Evolutionary conservation across 2,888 invertebrate species (phyloP), one percentile per base, ranked within the genome.

Genomic region (Lapara coniferarum): DNA sequence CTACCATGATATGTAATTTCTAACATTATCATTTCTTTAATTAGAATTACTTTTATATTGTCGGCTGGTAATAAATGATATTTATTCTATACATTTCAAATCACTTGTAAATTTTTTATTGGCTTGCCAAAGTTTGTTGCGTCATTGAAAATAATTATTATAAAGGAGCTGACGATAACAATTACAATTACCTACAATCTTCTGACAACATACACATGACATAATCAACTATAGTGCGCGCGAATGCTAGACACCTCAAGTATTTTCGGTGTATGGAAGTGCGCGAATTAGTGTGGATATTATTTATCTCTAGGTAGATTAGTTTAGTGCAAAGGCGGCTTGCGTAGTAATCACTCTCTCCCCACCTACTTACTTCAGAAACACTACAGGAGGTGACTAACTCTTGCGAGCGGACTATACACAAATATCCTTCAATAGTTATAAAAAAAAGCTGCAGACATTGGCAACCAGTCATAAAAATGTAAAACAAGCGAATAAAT

Each of bases 1-100:
- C 49, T 63, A 63, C 63, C 63, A 63, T 19, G 63, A 63, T 63
- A 63, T 63, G 63, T 63, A 63, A 46, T 46, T 25, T 19, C 2
- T 63, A 19, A 16, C 59, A 46, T 19, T 12, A 56, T 19, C 19
- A n/a, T 13, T 16, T 7, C 13, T 12, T 63, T 8, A 49, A 49
- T 44, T 16, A 16, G 16, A 59, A 13, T 46, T 12, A 13, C 19
- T 10, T n/a, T 19, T 49, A 63, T 63, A 63, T 49, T 63, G 19
- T 16, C 19, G 19, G 63, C 19, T 10, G 49, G 49, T 13, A 49
- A 63, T n/a, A 46, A 16, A 16, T 44, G 46, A 59, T 46, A 59
- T 59, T 46, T 44, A 59, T 16, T 59, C 16, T 44, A 16, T 16
- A 59, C n/a, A 16, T n/a, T 8, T 52, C n/a, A 16, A 53, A 53